Conservation (phyloP, 2,888 invertebrate species). For the Tridacna crocea region DNA sequence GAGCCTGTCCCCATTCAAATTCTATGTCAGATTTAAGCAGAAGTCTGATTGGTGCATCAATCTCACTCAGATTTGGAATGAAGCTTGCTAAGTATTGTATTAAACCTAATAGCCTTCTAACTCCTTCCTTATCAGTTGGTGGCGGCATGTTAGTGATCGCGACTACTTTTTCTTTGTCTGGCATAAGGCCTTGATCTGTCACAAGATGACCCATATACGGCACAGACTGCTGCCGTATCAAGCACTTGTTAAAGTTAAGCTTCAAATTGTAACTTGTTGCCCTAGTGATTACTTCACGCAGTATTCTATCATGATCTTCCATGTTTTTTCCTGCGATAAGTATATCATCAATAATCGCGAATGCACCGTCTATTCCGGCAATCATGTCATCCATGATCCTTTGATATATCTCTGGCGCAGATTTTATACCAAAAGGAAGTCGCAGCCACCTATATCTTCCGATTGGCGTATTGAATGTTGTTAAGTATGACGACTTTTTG, state of each 20-base stretch:
- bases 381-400: constrained; percentile 57
- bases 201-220: constrained; percentile 51
- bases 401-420: constrained; percentile 58
- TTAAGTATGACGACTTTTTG: constrained; percentile 51
- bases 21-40: constrained; percentile 52
- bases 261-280: constrained; percentile 51
- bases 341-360: constrained; percentile 62
- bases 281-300: constrained; percentile 45
- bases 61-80: constrained; percentile 61
- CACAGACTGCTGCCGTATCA: constrained; percentile 37
- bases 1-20: constrained; percentile 55
- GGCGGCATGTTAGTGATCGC: constrained; percentile 62
- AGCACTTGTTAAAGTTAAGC: constrained; percentile 51
- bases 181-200: constrained; percentile 45
- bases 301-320: constrained; percentile 47
- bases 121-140: constrained; percentile 60
- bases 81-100: constrained; percentile 60
- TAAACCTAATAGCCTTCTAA: constrained; percentile 59
- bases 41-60: constrained; percentile 54
- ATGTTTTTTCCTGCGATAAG: constrained; percentile 45
- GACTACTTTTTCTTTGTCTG: constrained; percentile 56
- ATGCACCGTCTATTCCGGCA: constrained; percentile 50
- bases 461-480: constrained; percentile 66
- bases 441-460: constrained; percentile 65
- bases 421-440: constrained; percentile 63